Evolutionary conservation across 1,140 invertebrate species (phyloP).

Genomic region (Reticulitermes speratus): DNA sequence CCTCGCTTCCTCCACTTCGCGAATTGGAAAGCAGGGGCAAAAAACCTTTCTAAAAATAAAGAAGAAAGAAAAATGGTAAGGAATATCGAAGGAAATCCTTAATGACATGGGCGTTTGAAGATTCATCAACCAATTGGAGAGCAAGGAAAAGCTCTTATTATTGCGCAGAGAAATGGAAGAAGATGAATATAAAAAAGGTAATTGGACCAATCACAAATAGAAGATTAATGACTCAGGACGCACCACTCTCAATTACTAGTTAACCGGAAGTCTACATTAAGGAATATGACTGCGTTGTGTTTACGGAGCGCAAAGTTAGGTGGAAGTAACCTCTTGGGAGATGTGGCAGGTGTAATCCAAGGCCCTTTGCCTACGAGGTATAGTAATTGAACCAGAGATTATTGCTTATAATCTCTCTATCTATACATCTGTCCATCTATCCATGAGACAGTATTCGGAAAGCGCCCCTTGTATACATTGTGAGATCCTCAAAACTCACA

Average conservation of each 20-base stretch:
- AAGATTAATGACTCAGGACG: neutral
- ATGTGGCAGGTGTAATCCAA: too few relatives aligned
- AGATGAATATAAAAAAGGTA: constrained; percentile 19
- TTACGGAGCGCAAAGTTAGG: too few relatives aligned
- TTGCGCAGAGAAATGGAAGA: neutral
- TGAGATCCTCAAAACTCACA: too few relatives aligned
- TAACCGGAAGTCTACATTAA: too few relatives aligned
- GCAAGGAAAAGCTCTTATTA: neutral
- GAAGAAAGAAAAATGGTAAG: constrained; percentile 8
- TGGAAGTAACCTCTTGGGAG: too few relatives aligned
- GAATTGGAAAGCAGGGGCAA: neutral
- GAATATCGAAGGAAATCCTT: constrained; percentile 18
- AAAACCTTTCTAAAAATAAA: neutral
- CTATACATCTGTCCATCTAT: too few relatives aligned
- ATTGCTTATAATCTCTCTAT: too few relatives aligned
- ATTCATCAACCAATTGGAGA: constrained; percentile 10
- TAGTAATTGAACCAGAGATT: too few relatives aligned
- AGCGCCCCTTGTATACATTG: too few relatives aligned
- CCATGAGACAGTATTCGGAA: too few relatives aligned
- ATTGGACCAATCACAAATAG: constrained; percentile 18
- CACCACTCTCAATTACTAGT: neutral
- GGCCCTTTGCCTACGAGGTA: too few relatives aligned
- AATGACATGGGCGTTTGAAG: constrained; percentile 15
- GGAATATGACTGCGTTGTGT: too few relatives aligned
- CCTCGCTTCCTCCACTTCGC: constrained; percentile 2